phyloP scores from a whole-genome alignment of 1,140 invertebrate genomes.

The Dinoponera quadriceps region DNA sequence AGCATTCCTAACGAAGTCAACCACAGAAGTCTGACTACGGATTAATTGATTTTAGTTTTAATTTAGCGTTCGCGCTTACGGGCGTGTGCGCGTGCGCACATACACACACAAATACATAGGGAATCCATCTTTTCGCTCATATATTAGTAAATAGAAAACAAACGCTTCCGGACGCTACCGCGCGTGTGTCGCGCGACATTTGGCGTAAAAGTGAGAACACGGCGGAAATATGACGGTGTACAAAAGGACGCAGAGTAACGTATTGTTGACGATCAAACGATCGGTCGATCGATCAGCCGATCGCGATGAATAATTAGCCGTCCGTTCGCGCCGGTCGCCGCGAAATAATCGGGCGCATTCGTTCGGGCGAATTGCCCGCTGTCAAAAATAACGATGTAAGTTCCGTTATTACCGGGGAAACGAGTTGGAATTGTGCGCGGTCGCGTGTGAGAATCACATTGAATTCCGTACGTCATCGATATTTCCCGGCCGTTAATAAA shows the following conservation, averaged over 20 bases:
- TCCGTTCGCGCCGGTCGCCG: background rate
- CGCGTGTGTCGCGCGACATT: background rate
- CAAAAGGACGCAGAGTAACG: conserved; percentile 17
- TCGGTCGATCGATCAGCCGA: conserved; percentile 1
- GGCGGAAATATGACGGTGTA: background rate
- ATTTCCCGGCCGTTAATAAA: conserved; percentile 47
- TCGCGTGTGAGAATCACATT: background rate
- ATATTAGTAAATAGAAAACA: background rate
- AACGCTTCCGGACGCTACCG: background rate
- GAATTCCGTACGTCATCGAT: conserved; percentile 27
- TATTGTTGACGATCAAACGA: background rate
- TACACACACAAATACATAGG: background rate
- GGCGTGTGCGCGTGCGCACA: too few relatives aligned
- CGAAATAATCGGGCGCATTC: conserved; percentile 15
- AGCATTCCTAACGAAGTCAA: background rate
- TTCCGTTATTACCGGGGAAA: conserved; percentile 20
- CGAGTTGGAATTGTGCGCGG: background rate
- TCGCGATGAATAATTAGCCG: conserved; percentile 27
- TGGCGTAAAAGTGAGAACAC: background rate
- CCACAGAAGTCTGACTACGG: background rate
- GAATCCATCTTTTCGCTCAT: background rate
- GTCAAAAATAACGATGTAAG: conserved; percentile 47
- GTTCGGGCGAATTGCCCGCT: conserved; percentile 4
- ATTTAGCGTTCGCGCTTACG: too few relatives aligned
- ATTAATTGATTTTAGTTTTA: conserved; percentile 7